A percentile compares a stretch with the other conserved stretches of the same genome.
Evolutionary conservation across 2,797 vertebrate genomes (phyloP).

Genomic region (Esox lucius): DNA sequence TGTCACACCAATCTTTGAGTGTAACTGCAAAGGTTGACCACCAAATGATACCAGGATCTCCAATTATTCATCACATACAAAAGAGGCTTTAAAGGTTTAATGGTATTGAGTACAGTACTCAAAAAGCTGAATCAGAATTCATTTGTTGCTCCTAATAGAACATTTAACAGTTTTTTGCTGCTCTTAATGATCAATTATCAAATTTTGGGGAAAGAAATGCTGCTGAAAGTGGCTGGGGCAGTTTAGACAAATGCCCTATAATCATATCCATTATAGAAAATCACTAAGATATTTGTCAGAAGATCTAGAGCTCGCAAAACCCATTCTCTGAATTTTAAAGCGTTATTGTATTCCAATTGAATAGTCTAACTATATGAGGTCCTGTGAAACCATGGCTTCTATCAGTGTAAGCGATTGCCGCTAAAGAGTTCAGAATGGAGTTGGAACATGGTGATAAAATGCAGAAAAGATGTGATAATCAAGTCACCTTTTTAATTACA

Average conservation of each 20-base stretch:
- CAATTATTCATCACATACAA: no score
- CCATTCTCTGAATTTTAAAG: background rate
- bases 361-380: background rate
- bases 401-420: no score
- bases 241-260: background rate
- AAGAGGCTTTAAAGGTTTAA: no score
- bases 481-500: background rate
- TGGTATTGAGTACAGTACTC: no score
- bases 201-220: background rate
- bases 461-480: background rate
- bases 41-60: no score
- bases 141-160: constrained; percentile 54
- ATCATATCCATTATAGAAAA: background rate
- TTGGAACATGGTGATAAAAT: background rate
- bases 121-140: constrained; percentile 38
- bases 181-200: constrained; percentile 11
- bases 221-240: background rate
- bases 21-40: no score
- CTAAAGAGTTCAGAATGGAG: background rate
- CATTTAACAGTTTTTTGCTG: constrained; percentile 47
- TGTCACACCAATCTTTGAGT: no score
- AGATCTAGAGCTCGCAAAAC: background rate
- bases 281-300: background rate
- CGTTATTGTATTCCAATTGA: background rate
- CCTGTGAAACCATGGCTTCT: background rate